Conservation (phyloP, 2,888 invertebrate genomes). For the Cremastobaeus sp. region DNA sequence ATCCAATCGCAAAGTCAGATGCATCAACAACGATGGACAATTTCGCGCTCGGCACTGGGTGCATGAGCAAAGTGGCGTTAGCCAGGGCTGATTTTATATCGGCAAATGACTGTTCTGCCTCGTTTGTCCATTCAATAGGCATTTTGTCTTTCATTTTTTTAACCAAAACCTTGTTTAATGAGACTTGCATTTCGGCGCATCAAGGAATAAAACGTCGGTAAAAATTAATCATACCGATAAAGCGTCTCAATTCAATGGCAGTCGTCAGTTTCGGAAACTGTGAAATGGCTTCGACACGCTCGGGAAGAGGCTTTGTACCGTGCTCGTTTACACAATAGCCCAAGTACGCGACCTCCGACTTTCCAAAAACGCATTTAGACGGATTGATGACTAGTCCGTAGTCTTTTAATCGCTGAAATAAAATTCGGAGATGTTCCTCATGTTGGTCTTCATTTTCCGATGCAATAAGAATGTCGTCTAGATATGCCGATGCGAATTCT, state of each 20-base stretch:
- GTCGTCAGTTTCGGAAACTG: background rate
- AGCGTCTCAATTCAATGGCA: background rate
- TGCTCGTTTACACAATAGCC: background rate
- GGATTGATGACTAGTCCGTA: background rate
- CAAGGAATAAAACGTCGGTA: background rate
- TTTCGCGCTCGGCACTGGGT: background rate
- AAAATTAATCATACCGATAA: background rate
- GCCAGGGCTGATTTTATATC: too few relatives aligned
- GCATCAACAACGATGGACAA: too few relatives aligned
- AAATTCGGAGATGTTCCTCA: background rate
- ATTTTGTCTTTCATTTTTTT: background rate
- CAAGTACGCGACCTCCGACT: background rate
- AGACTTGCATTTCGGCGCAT: background rate
- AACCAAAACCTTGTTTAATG: background rate
- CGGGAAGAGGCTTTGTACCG: background rate
- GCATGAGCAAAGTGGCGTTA: background rate
- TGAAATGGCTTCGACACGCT: background rate
- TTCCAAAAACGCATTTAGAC: background rate
- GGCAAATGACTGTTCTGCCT: background rate
- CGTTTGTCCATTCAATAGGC: background rate
- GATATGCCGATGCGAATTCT: conserved; percentile 14
- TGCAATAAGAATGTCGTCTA: conserved; percentile 38
- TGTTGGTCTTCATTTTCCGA: background rate
- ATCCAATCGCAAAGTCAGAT: background rate
- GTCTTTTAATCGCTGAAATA: background rate